phyloP scores from a whole-genome alignment of 2,888 invertebrate genomes.

The Himalopsyche kuldschensis region DNA sequence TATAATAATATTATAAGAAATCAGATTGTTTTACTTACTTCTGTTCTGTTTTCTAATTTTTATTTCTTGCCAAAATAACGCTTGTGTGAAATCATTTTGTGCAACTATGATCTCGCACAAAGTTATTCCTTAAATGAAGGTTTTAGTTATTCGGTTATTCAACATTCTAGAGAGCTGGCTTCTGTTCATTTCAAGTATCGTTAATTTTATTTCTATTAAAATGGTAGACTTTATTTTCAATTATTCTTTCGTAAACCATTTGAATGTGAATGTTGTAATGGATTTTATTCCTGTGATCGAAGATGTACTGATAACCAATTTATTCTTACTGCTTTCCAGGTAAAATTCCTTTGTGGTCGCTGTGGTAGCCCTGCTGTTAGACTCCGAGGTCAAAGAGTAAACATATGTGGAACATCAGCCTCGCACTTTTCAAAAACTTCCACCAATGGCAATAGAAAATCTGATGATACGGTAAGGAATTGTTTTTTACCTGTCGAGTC shows the following conservation, averaged over 20 bases:
- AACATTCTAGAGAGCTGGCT: not conserved
- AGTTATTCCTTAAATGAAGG: no score
- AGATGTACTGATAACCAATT: no score
- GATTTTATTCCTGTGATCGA: no score
- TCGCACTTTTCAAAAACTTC: constrained; percentile 45
- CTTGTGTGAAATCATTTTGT: no score
- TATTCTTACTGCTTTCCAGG: constrained; percentile 32
- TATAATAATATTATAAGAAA: constrained; percentile 35
- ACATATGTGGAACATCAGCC: not conserved
- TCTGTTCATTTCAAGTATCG: not conserved
- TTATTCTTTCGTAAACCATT: not conserved
- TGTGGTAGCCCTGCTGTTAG: constrained; percentile 74
- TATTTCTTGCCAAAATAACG: no score
- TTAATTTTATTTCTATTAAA: no score
- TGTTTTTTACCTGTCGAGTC: not conserved
- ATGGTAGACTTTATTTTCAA: not conserved
- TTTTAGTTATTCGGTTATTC: no score
- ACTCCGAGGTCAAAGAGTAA: constrained; percentile 55
- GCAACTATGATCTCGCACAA: no score
- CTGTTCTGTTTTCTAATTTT: no score
- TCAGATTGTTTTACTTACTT: no score
- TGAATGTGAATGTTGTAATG: not conserved
- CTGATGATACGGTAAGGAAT: constrained; percentile 13
- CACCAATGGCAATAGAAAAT: constrained; percentile 43
- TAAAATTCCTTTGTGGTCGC: constrained; percentile 75